These are phyloP conservation scores for Tribolium freemani DNA, from an alignment of 2,888 invertebrate species.

Conservation along the genomic window DNA sequence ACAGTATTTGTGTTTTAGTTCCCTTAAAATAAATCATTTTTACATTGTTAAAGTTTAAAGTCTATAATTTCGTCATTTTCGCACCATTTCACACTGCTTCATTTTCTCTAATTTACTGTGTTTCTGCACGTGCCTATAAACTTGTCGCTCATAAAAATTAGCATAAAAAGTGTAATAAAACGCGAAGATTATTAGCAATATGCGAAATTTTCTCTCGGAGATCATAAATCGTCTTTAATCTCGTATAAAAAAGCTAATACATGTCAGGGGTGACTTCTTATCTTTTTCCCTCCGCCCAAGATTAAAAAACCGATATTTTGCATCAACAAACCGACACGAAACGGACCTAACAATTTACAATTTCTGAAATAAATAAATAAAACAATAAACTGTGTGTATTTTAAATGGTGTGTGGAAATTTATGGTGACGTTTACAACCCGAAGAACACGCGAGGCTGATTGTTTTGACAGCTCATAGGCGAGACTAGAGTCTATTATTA, in stretches of 20 bases:
- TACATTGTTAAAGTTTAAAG: no score
- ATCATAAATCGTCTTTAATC: slow-evolving; percentile 2
- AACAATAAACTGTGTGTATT: neutral
- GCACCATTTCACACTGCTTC: no score
- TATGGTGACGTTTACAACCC: neutral
- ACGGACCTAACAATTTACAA: neutral
- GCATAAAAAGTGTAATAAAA: slow-evolving; percentile 10
- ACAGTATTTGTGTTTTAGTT: no score
- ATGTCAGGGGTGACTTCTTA: neutral
- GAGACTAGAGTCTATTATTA: neutral
- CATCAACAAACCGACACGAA: neutral
- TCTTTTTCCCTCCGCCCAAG: neutral
- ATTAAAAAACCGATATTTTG: neutral
- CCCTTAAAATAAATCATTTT: no score
- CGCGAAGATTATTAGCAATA: neutral
- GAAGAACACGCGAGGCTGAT: slow-evolving; percentile 7
- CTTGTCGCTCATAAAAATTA: slow-evolving; percentile 1
- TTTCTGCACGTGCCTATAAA: neutral
- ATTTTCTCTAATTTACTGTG: neutral
- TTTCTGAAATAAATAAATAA: slow-evolving; percentile 9
- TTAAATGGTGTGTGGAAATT: neutral
- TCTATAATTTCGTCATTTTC: no score
- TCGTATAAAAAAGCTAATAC: slow-evolving; percentile 7
- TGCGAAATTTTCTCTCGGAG: neutral
- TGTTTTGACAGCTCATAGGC: slow-evolving; percentile 7